phyloP scores from a whole-genome alignment of 2,113 vertebrate species.

The Amia ocellicauda region DNA sequence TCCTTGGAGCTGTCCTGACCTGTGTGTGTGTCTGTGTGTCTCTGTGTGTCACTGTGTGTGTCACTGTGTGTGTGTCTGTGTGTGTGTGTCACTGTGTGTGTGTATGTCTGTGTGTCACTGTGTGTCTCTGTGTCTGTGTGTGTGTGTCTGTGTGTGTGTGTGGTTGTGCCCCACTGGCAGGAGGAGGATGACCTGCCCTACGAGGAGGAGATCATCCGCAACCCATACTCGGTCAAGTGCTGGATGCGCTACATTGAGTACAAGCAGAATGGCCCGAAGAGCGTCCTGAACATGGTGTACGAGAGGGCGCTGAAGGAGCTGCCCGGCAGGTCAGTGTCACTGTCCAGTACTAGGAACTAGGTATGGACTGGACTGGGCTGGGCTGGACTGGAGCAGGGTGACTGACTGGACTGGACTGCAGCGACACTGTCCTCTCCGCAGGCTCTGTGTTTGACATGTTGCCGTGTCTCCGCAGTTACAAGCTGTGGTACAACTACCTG shows the following conservation, averaged over 20 bases:
- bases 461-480: constrained; percentile 73
- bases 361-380: no score
- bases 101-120: neutral
- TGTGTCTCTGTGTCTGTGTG: neutral
- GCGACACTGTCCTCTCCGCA: no score
- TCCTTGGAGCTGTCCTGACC: no score
- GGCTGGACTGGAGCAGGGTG: no score
- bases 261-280: constrained; percentile 72
- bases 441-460: no score
- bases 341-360: no score
- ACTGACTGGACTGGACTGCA: no score
- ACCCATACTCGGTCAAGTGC: constrained; percentile 88
- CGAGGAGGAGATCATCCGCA: constrained; percentile 89
- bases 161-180: constrained; percentile 51
- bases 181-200: constrained; percentile 90
- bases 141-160: neutral
- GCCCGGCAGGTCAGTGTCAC: constrained; percentile 85
- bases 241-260: constrained; percentile 90
- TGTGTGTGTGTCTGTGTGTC: no score
- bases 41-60: no score
- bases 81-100: neutral
- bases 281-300: constrained; percentile 81
- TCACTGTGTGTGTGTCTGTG: neutral
- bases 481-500: constrained; percentile 90
- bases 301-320: constrained; percentile 84